Base-by-base conservation (phyloP, 2,888 invertebrate genomes). In the Habroteleia sp. region DNA sequence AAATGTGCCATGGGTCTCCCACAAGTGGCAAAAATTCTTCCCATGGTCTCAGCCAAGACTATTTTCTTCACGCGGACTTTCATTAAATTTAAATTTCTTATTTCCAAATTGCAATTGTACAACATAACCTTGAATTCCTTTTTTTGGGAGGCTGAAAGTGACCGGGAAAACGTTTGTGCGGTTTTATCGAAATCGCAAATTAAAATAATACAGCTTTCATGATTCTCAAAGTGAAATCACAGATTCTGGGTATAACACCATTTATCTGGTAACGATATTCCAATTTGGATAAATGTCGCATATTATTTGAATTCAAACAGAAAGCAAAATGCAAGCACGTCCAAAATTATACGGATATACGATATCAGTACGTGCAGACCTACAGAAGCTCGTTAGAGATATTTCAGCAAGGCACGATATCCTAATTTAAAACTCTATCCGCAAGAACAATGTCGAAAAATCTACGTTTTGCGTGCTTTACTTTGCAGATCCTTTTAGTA, bases 251-350 rank as follows among this genome's bases (percentile, higher is more conserved):
- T 14, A 16, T 44, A 52, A 27, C 39, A 25, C 37, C 42, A 39
- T 72, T 63, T 72, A 63, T 37, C 27, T 50, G 31, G 27, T 14
- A 60, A 39, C 54, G 65, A 69, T 63, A 65, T 46, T 46, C 41
- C 63, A 69, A 69, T 69, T 74, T 50, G 60, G 58, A 74, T 74
- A 69, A 74, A 69, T 69, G 68, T 68, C 62, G 58, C 65, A 52
- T 62, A 75, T 65, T 75, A 71, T 75, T 60, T 71, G 65, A 48
- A 69, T 75, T 42, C 17, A 75, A 62, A 75, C 71, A 71, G 66
- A 66, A 75, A 58, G 65, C 65, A 60, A 50, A 50, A 69, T 54
- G 58, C 66, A 75, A 75, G 66, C 60, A 71, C 65, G 71, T 75
- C 35, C 54, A 66, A 54, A 46, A 52, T 52, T 60, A 69, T 52